Conservation (phyloP, 2,113 vertebrate genomes). For the Plotosus lineatus region DNA sequence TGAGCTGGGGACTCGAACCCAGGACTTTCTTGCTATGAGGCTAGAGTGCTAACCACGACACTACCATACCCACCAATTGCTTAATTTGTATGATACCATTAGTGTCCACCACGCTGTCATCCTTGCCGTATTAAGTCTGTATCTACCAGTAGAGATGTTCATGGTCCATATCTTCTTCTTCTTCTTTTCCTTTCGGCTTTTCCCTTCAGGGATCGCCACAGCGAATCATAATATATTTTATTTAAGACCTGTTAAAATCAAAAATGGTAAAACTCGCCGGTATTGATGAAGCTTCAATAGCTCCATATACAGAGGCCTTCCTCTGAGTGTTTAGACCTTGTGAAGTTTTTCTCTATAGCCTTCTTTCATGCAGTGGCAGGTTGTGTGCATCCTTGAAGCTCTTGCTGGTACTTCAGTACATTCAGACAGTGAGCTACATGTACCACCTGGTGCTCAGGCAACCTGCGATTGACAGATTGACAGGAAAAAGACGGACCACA, state of each 20-base stretch:
- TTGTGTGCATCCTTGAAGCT: neutral
- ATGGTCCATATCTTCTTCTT: neutral
- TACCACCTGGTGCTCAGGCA: constrained; percentile 4
- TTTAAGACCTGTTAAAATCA: constrained; percentile 18
- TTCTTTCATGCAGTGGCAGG: neutral
- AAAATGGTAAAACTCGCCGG: neutral
- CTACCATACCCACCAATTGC: neutral
- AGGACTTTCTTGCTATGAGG: no score
- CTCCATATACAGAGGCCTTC: neutral
- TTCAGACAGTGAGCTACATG: neutral
- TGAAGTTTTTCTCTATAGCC: neutral
- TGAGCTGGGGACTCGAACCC: no score
- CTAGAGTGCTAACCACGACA: no score
- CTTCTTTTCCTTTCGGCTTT: no score
- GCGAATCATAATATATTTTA: constrained; percentile 3
- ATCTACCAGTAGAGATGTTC: neutral
- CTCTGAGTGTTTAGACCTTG: constrained; percentile 20
- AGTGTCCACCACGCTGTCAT: neutral
- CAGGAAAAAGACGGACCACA: neutral
- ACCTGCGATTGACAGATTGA: neutral
- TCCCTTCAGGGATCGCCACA: no score
- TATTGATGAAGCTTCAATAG: constrained; percentile 15
- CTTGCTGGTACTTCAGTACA: neutral
- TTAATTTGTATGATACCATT: neutral
- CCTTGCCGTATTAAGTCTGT: constrained; percentile 4